Evolutionary conservation across 1,140 invertebrate genomes (phyloP), one percentile per base, ranked within the genome.

Genomic region (Varroa destructor): DNA sequence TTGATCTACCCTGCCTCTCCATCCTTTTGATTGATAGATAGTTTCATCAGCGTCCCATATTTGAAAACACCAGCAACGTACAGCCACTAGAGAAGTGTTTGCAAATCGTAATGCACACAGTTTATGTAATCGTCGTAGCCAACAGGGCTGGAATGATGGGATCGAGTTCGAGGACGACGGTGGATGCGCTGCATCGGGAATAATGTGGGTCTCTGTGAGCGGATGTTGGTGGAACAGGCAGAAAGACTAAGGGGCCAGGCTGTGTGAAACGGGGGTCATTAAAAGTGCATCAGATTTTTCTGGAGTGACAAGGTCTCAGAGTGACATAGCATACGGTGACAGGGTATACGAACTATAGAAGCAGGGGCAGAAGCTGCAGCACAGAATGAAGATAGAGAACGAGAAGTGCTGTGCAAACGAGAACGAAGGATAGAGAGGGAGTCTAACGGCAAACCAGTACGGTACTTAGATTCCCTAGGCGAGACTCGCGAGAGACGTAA

Each of bases 241-340:
- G 46, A 51, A 51, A 51, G 8, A 51, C 46, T 51, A 51, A 51
- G 46, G 46, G 46, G 46, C 46, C 3, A 51, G 46, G 46, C 3
- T 51, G 8, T 51, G 46, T 51, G 8, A 40, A 40, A 67, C 12
- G 12, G 61, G 37, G 12, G 61, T 67, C 61, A 67, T 67, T 67
- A 67, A 67, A 37, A 67, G 61, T 37, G 37, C 61, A 67, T 67
- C 61, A 67, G 40, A 46, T 67, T 67, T 36, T 67, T 67, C 36
- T 67, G 40, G 61, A 67, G 61, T 67, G 40, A 37, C 61, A 40
- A 67, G 46, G 46, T 8, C 8, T 51, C 46, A 51, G 46, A 58
- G 4, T 58, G 61, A 37, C 61, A 40, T 12, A 67, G 61, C 40
- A 25, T 25, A 8, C 46, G 46, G 46, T 51, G 46, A 8, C 46